A percentile compares a stretch with the other conserved stretches of the same genome.
phyloP scores from a whole-genome alignment of 2,888 invertebrate species.

The Agapostemon virescens region DNA sequence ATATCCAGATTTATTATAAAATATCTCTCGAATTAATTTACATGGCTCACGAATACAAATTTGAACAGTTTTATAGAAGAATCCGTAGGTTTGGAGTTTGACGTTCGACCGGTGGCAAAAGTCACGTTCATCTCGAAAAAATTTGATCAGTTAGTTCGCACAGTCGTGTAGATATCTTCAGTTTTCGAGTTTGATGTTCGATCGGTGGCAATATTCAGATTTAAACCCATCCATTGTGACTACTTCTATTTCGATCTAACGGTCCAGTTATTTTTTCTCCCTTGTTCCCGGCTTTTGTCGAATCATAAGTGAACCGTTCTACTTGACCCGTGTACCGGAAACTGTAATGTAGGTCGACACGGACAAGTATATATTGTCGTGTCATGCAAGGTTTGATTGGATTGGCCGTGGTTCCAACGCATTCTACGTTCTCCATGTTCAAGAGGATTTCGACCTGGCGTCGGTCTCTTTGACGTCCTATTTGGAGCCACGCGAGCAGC shows the following conservation, averaged over 20 bases:
- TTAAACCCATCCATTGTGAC: background rate
- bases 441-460: constrained; percentile 39
- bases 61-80: background rate
- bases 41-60: no score
- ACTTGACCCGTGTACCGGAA: background rate
- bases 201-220: background rate
- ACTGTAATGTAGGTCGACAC: constrained; percentile 23
- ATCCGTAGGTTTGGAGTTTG: background rate
- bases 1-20: no score
- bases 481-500: constrained; percentile 35
- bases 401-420: constrained; percentile 35
- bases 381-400: constrained; percentile 49
- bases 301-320: background rate
- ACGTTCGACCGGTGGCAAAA: background rate
- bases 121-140: background rate
- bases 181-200: background rate
- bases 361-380: constrained; percentile 40
- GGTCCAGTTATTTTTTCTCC: background rate
- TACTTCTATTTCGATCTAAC: no score
- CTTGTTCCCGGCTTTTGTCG: background rate
- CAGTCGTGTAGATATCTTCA: background rate
- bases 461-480: constrained; percentile 49
- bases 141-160: background rate
- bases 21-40: no score
- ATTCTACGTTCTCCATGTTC: constrained; percentile 40